phyloP scores from a whole-genome alignment of 2,797 vertebrate species.

The Eidolon dupreanum region DNA sequence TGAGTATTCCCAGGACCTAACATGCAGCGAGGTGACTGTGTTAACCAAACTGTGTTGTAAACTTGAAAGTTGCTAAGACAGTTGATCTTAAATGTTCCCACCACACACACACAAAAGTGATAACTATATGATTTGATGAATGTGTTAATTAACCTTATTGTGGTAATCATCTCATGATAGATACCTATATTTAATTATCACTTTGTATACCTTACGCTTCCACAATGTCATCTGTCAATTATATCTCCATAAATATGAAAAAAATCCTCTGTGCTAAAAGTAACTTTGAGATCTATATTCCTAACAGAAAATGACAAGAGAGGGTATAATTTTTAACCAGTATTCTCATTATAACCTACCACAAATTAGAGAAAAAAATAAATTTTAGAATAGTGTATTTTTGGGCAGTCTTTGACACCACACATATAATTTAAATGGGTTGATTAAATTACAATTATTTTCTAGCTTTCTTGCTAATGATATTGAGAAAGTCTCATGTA shows the following conservation, averaged over 20 bases:
- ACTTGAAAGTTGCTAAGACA: not conserved
- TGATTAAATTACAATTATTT: not conserved
- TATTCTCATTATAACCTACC: not conserved
- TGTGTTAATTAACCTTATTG: not conserved
- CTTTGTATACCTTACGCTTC: not conserved
- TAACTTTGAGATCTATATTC: not conserved
- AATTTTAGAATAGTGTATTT: not conserved
- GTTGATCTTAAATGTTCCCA: not conserved
- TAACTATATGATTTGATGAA: not conserved
- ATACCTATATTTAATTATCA: not conserved
- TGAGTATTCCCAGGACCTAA: not conserved
- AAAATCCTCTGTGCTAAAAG: not conserved
- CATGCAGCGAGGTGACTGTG: not conserved
- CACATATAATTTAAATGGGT: not conserved
- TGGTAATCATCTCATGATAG: not conserved
- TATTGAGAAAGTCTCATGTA: not conserved
- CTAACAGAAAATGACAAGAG: not conserved
- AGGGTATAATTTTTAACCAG: not conserved
- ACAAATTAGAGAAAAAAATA: not conserved
- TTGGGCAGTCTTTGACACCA: not conserved
- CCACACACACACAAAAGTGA: not conserved
- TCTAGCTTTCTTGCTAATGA: not conserved
- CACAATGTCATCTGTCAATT: not conserved
- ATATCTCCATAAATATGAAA: not conserved
- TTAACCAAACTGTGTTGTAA: not conserved